A percentile compares a stretch with the other conserved stretches of the same genome.
Conservation (phyloP, 2,888 invertebrate species). For the Endomychus coccineus region DNA sequence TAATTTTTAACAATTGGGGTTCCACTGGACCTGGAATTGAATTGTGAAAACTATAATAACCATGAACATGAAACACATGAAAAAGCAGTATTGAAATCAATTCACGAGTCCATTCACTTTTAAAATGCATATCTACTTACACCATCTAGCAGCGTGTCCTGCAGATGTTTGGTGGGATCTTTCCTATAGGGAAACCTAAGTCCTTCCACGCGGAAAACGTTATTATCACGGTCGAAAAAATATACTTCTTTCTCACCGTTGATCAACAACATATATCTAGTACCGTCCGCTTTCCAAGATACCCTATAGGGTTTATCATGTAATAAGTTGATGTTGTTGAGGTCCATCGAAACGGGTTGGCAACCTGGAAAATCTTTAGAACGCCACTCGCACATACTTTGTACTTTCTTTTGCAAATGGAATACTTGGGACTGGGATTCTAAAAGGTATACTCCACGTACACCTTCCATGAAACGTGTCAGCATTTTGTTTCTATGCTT, state of each 20-base stretch:
- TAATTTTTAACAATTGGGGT: no score
- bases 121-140: no score
- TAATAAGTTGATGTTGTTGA: slow-evolving; percentile 67
- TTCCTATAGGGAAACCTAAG: slow-evolving; percentile 73
- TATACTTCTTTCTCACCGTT: slow-evolving; percentile 78
- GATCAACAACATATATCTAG: slow-evolving; percentile 95
- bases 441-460: slow-evolving; percentile 69
- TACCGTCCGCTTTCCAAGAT: slow-evolving; percentile 99
- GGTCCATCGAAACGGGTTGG: slow-evolving; percentile 96
- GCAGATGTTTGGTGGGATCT: slow-evolving; percentile 62
- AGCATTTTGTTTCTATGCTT: not conserved
- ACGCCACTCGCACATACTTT: slow-evolving; percentile 75
- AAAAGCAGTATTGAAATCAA: no score
- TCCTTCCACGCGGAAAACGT: slow-evolving; percentile 77
- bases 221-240: slow-evolving; percentile 92
- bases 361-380: slow-evolving; percentile 85
- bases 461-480: slow-evolving; percentile 74
- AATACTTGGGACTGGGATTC: slow-evolving; percentile 50
- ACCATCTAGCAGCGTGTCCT: slow-evolving; percentile 84
- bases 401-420: slow-evolving; percentile 65
- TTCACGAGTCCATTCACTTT: no score
- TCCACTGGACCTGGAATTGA: no score
- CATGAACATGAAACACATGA: no score
- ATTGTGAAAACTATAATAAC: no score
- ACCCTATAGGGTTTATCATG: slow-evolving; percentile 82